These are phyloP conservation scores for Tadarida brasiliensis DNA, from an alignment of 2,797 vertebrate species.

Conservation along the genomic window DNA sequence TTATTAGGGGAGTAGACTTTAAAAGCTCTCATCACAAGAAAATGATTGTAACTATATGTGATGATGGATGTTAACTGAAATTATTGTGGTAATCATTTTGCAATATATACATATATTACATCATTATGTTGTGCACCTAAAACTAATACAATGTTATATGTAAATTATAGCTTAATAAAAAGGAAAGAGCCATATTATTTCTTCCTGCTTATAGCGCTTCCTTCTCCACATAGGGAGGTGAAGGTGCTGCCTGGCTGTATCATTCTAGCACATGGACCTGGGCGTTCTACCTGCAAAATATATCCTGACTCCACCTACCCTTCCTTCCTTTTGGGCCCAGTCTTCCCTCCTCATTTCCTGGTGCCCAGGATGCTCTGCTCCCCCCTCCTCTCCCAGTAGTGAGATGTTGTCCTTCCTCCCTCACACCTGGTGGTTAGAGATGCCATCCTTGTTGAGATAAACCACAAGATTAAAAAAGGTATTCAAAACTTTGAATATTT, in stretches of 20 bases:
- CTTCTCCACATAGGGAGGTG: background rate
- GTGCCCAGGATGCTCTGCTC: fast-evolving
- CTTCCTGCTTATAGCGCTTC: background rate
- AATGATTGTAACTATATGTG: background rate
- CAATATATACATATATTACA: background rate
- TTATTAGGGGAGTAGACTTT: background rate
- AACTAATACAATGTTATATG: background rate
- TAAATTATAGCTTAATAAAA: background rate
- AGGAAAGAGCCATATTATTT: background rate
- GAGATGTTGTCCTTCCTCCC: no score
- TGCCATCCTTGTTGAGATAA: background rate
- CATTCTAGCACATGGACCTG: background rate
- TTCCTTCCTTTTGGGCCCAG: background rate
- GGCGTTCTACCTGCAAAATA: background rate
- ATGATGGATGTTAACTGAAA: background rate
- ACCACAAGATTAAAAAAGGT: background rate
- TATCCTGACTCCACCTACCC: fast-evolving
- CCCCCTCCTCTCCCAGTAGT: fast-evolving
- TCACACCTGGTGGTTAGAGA: no score
- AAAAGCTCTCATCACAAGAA: background rate
- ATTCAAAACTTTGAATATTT: background rate
- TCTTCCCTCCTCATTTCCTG: background rate
- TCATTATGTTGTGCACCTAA: background rate
- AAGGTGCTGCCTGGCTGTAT: background rate
- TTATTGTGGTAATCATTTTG: background rate